Evolutionary conservation across 2,888 invertebrate species (phyloP).

Genomic region (Carterocephalus palaemon): DNA sequence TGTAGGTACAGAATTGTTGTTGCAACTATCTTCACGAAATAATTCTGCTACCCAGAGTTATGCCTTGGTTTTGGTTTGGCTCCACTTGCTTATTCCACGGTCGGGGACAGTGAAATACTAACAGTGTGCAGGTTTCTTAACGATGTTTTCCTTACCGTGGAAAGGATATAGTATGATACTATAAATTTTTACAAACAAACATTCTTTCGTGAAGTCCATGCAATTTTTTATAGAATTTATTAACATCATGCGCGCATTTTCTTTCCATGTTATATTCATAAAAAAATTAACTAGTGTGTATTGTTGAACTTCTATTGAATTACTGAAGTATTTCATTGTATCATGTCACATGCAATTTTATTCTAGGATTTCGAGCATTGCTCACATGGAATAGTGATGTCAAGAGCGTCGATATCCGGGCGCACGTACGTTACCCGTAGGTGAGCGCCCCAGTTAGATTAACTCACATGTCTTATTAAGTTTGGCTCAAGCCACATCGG

Average conservation of each 20-base stretch:
- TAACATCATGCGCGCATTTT: too few species aligned
- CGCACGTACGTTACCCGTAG: constrained; percentile 20
- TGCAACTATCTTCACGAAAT: constrained; percentile 14
- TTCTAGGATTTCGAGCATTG: constrained; percentile 3
- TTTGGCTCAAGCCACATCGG: constrained; percentile 50
- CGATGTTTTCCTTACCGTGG: constrained; percentile 12
- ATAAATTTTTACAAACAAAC: neutral
- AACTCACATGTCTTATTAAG: constrained; percentile 59
- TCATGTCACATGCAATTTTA: too few species aligned
- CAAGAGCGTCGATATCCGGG: constrained; percentile 17
- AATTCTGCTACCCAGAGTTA: constrained; percentile 9
- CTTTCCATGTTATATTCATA: too few species aligned
- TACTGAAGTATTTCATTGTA: too few species aligned
- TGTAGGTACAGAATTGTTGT: too few species aligned
- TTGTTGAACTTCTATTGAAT: too few species aligned
- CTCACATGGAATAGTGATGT: constrained; percentile 13
- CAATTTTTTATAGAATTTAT: too few species aligned
- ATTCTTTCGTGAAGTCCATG: neutral
- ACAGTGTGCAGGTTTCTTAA: constrained; percentile 17
- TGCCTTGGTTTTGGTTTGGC: constrained; percentile 13
- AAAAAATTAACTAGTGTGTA: too few species aligned
- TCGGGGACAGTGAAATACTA: constrained; percentile 10
- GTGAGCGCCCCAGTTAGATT: constrained; percentile 29
- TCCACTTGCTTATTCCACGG: neutral
- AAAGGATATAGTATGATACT: too few species aligned